Evolutionary conservation across 2,113 vertebrate species (phyloP), one percentile per base, ranked within the genome.

Genomic region (Xiphias gladius): DNA sequence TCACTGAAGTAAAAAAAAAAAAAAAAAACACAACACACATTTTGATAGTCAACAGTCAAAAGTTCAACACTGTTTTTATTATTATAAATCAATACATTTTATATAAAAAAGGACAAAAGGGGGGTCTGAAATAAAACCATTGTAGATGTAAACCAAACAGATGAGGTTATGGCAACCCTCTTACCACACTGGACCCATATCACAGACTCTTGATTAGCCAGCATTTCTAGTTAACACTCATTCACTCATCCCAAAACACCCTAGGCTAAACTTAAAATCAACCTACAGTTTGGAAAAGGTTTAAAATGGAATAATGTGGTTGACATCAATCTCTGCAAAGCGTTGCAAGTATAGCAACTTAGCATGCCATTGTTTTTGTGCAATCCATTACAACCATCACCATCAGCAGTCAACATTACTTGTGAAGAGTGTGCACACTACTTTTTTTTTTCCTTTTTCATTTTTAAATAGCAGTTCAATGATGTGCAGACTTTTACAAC

Each of bases 51-150:
- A 89, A 85, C 86, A 88, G 82, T 86, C 84, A 91, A 92, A 92
- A 92, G 87, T 89, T 91, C 84, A 95, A 95, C 93, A 95, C 94
- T 85, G 92, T 94, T 94, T 92, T 95, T 95, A 95, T 96, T 78
- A 90, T 94, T 95, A 95, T 93, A 96, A 96, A 96, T 91, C 92
- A 95, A 92, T 92, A 95, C 94, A 94, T 94, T 93, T 95, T 90
- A 94, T 95, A 94, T 95, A 95, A 92, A 93, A 91, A 91, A 85
- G 92, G 89, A 85, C 62, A 91, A 87, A 82, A 39, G 83, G 71
- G 69, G 66, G 78, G 85, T 90, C 90, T 90, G 91, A 95, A 94
- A 94, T 91, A 82, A 95, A 95, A 94, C 84, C 88, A 93, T 73
- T 91, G 80, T 87, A 75, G 91, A 90, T 91, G 86, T 89, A 92